These are phyloP conservation scores for Osmoderma eremita DNA, from an alignment of 2,888 invertebrate genomes.

Conservation along the genomic window DNA sequence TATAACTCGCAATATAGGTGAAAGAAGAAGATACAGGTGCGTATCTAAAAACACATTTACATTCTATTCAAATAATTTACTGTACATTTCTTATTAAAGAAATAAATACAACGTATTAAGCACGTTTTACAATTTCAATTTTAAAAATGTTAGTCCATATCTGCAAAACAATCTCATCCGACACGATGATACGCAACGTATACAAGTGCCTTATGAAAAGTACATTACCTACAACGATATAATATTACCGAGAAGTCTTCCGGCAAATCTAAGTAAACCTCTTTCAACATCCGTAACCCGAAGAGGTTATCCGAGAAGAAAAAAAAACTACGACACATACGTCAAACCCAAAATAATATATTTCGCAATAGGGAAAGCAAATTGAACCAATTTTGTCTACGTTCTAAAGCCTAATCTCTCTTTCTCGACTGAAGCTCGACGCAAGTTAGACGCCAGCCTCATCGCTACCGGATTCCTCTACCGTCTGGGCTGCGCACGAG, in stretches of 20 bases:
- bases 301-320: conserved; percentile 21
- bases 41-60: too few species aligned
- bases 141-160: too few species aligned
- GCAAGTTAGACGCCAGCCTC: conserved; percentile 7
- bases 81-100: too few species aligned
- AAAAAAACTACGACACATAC: conserved; percentile 37
- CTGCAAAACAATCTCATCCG: too few species aligned
- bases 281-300: conserved; percentile 9
- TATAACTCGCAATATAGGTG: too few species aligned
- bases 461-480: conserved; percentile 29
- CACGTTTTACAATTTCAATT: too few species aligned
- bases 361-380: conserved; percentile 41
- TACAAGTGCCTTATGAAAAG: not conserved
- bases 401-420: conserved; percentile 45
- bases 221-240: conserved; percentile 15
- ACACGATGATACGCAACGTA: too few species aligned
- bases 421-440: conserved; percentile 13
- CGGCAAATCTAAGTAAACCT: conserved; percentile 1
- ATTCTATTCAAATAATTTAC: too few species aligned
- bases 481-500: conserved; percentile 17
- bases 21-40: too few species aligned
- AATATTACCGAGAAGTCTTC: conserved; percentile 12
- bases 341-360: conserved; percentile 42
- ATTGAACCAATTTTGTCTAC: conserved; percentile 45
- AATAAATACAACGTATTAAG: too few species aligned